These are phyloP conservation scores for Limnodromus scolopaceus DNA, from an alignment of 2,797 vertebrate species.

Conservation along the genomic window DNA sequence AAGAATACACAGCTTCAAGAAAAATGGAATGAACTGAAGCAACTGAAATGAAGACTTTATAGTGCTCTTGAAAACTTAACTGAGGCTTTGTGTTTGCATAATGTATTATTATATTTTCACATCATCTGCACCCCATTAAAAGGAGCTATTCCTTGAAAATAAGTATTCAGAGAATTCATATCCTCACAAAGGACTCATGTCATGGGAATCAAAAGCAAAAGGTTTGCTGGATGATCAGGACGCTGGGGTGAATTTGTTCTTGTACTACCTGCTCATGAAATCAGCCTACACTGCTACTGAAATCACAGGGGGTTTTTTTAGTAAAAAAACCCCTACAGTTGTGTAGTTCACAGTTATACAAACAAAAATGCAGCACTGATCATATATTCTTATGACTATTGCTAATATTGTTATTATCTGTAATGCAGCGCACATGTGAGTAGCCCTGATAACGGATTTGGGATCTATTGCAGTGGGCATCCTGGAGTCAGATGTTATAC, in stretches of 20 bases:
- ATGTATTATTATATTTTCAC: slow-evolving; percentile 34
- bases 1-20: neutral
- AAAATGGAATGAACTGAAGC: neutral
- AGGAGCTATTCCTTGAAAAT: slow-evolving; percentile 4
- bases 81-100: neutral
- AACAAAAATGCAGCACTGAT: neutral
- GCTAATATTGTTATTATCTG: neutral
- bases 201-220: neutral
- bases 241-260: neutral
- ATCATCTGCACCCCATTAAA: neutral
- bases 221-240: neutral
- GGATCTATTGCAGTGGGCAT: neutral
- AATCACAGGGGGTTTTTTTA: neutral
- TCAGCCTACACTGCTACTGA: neutral
- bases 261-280: neutral
- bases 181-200: neutral
- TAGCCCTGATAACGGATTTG: neutral
- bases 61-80: neutral
- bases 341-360: neutral
- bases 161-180: slow-evolving; percentile 19
- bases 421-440: neutral
- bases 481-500: neutral
- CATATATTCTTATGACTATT: neutral
- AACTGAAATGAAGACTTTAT: neutral
- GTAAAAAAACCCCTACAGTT: neutral